Evolutionary conservation across 1,140 invertebrate species (phyloP).

Genomic region (Orius laevigatus): DNA sequence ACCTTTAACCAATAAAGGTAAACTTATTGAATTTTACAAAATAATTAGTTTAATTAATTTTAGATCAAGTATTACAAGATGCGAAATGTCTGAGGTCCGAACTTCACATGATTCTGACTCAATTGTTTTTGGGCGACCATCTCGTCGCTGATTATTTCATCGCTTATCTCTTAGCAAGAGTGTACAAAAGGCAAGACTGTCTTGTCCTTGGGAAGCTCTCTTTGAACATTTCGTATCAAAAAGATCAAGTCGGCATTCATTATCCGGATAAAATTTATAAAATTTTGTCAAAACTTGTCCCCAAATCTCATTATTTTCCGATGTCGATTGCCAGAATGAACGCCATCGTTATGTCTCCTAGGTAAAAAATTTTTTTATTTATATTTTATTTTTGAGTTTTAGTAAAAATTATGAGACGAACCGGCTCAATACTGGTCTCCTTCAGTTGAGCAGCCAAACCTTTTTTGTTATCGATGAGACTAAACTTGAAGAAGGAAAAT

Average conservation of each 20-base stretch:
- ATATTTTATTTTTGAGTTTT: slow-evolving; percentile 33
- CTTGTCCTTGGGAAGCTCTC: slow-evolving; percentile 65
- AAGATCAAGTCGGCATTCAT: slow-evolving; percentile 39
- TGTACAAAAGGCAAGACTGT: slow-evolving; percentile 51
- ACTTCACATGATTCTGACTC: slow-evolving; percentile 53
- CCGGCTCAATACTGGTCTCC: slow-evolving; percentile 57
- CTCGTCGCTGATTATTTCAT: slow-evolving; percentile 77
- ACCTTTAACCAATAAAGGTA: too few relatives aligned
- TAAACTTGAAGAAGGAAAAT: slow-evolving; percentile 50
- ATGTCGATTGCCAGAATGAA: slow-evolving; percentile 71
- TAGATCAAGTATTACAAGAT: slow-evolving; percentile 10
- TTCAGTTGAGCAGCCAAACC: slow-evolving; percentile 67
- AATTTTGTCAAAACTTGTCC: slow-evolving; percentile 51
- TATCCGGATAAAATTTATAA: slow-evolving; percentile 50
- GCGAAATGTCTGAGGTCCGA: slow-evolving; percentile 37
- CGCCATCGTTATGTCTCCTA: slow-evolving; percentile 1
- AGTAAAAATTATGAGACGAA: slow-evolving; percentile 76
- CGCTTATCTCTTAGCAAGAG: slow-evolving; percentile 66
- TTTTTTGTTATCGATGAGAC: slow-evolving; percentile 79
- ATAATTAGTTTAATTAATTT: too few relatives aligned
- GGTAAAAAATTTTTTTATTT: not conserved
- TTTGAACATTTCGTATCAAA: slow-evolving; percentile 52
- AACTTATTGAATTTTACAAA: too few relatives aligned
- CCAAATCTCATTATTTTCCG: slow-evolving; percentile 64
- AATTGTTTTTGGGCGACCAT: slow-evolving; percentile 65